A percentile compares a stretch with the other conserved stretches of the same genome.
phyloP scores from a whole-genome alignment of 2,888 invertebrate species.

The Ochropleura leucogaster region DNA sequence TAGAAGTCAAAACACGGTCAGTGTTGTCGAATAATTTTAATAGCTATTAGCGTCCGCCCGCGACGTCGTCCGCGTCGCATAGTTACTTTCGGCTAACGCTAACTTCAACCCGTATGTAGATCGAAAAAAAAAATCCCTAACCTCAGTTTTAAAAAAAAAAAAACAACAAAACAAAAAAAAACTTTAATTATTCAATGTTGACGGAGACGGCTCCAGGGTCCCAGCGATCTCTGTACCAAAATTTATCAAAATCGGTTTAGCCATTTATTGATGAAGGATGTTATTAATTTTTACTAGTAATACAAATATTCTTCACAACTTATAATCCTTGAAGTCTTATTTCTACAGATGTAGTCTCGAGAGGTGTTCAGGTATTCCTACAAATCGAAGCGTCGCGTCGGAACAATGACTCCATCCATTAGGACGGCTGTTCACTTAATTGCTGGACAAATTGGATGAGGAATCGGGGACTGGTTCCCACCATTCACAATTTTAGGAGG shows the following conservation, averaged over 20 bases:
- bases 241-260: no score
- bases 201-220: no score
- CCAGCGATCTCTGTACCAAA: no score
- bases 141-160: no score
- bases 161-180: no score
- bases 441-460: slow-evolving; percentile 33
- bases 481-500: not conserved
- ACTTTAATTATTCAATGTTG: no score
- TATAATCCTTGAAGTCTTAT: not conserved
- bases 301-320: not conserved
- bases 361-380: not conserved
- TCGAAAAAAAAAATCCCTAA: no score
- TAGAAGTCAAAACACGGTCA: not conserved
- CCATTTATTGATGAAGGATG: no score
- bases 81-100: no score
- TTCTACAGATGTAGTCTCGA: not conserved
- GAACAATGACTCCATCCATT: slow-evolving; percentile 9
- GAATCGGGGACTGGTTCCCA: not conserved
- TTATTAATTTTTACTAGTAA: not conserved
- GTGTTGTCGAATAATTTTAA: not conserved
- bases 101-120: no score
- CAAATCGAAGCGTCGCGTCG: not conserved
- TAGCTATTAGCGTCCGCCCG: no score
- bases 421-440: slow-evolving; percentile 16
- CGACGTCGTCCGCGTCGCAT: no score